A percentile compares a stretch with the other conserved stretches of the same genome.
Conservation (phyloP, 1,140 invertebrate genomes). For the Pachyrhynchus sulphureomaculatus region DNA sequence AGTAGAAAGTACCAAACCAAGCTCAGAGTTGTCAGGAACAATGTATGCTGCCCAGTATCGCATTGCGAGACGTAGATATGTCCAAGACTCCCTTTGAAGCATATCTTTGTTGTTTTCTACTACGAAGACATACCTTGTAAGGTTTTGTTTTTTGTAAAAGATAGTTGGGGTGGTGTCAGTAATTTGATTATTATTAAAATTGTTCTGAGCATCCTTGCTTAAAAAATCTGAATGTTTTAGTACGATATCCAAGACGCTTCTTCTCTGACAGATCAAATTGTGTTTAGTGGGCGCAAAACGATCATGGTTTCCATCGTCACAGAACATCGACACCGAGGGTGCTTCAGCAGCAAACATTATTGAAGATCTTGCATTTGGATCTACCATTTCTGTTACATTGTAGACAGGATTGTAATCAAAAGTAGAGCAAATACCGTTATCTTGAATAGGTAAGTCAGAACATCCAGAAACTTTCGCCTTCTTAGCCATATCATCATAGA, state of each 20-base stretch:
- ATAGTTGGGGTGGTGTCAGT: constrained; percentile 50
- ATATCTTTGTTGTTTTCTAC: constrained; percentile 60
- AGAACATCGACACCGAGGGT: constrained; percentile 59
- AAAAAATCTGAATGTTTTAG: constrained; percentile 60
- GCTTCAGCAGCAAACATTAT: constrained; percentile 58
- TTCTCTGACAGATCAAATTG: constrained; percentile 63
- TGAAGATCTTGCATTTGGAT: constrained; percentile 55
- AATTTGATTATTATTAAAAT: constrained; percentile 40
- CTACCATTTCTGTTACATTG: constrained; percentile 50
- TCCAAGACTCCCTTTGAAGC: constrained; percentile 60
- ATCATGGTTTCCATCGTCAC: constrained; percentile 63
- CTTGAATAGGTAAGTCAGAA: constrained; percentile 54
- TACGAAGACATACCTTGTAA: constrained; percentile 57
- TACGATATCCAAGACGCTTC: constrained; percentile 64
- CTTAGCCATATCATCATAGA: constrained; percentile 50
- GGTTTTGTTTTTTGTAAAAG: constrained; percentile 53
- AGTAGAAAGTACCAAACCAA: constrained; percentile 53
- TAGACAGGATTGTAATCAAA: constrained; percentile 35
- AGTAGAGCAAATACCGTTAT: constrained; percentile 53
- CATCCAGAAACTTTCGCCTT: constrained; percentile 54
- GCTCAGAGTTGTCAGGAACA: constrained; percentile 55
- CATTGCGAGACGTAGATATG: constrained; percentile 58
- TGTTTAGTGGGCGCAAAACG: constrained; percentile 67
- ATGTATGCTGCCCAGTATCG: constrained; percentile 59
- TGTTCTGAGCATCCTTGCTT: constrained; percentile 23